Base-by-base conservation (phyloP, 1,140 invertebrate species). In the Solenopsis invicta region DNA sequence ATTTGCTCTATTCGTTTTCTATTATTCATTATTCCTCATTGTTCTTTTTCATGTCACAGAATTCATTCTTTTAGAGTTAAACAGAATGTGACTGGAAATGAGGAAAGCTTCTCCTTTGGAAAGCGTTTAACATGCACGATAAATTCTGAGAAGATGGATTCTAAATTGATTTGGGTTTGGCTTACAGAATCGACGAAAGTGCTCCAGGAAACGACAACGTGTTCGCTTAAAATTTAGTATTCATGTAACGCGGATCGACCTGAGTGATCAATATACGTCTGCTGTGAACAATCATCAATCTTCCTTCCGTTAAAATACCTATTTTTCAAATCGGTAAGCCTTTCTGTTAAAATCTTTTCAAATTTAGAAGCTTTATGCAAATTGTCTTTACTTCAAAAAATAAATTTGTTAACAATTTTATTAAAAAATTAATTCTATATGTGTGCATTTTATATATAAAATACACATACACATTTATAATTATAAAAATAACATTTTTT, bases 361-460 rank as follows among this genome's bases (percentile, higher is more conserved):
- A 67, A 13, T n/a, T 67, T 21, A 67, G 5, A 48, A 48, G 4
- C 48, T 71, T 48, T 1, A 4, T 24, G 4, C 9, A 21, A 48
- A 69, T 69, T 21, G 56, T 88, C 87, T 88, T 72, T 3, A n/a
- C n/a, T 21, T 77, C 52, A 85, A 54, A 48, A 62, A 34, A 16
- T 13, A 21, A 87, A 45, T 56, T 34, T 45, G 2, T 18, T 12
- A 29, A 61, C 29, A 66, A 59, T n/a, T 45, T 67, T 29, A 67
- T 59, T 50, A 59, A 62, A 75, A 45, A 24, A 66, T 41, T 4
- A 64, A 64, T 64, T 64, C 10, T 37, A 37, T 67, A 0, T 66
- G 12, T 41, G 16, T 45, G 4, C 21, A 10, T 41, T 67, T 21
- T 41, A 18, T 54, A 52, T 62, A 62, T 62, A 34, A 3, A 66